Evolutionary conservation across 2,888 invertebrate species (phyloP), one percentile per base, ranked within the genome.

Genomic region (Polydrusus cervinus): DNA sequence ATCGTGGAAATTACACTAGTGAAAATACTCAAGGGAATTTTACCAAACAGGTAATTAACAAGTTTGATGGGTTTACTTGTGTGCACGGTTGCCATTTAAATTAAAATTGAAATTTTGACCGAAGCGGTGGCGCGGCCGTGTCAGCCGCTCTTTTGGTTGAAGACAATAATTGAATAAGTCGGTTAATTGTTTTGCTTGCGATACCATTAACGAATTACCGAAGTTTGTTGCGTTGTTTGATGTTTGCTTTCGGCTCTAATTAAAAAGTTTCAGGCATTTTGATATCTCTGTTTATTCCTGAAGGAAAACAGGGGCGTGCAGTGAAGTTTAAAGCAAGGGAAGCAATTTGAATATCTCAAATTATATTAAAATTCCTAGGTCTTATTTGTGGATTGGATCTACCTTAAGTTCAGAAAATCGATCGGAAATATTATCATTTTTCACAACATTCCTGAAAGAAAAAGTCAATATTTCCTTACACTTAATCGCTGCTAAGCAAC

Each of bases 41-140:
- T 85, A 86, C 85, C 85, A 85, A 86, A 86, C 86, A 86, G 86
- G 86, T 86, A 87, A 87, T 87, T 87, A 87, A 86, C 87, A 87
- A 87, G 85, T 87, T 87, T 87, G 87, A 87, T 86, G 86, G 85
- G 53, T 86, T 86, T 84, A 83, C 84, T 84, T 84, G 84, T 84
- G 84, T 83, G 82, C 79, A 81, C 71, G 68, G 62, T 73, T 78
- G 76, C 62, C 11, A 76, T 79, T 79, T 80, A 80, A 82, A 82
- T 82, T 85, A 85, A 86, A 86, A 86, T 86, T 86, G 85, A 85
- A 85, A 85, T 85, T 85, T 85, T 85, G 85, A 81, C 81, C 80
- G 71, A 78, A 69, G 78, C 74, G 78, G 40, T 14, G 13, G n/a
- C n/a, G 13, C 18, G 71, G 75, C 78, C 74, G 20, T 47, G 66